Percentiles rank a stretch among this genome's conserved stretches.
These are phyloP conservation scores for Zophobas morio DNA, from an alignment of 1,140 invertebrate genomes.

Conservation along the genomic window DNA sequence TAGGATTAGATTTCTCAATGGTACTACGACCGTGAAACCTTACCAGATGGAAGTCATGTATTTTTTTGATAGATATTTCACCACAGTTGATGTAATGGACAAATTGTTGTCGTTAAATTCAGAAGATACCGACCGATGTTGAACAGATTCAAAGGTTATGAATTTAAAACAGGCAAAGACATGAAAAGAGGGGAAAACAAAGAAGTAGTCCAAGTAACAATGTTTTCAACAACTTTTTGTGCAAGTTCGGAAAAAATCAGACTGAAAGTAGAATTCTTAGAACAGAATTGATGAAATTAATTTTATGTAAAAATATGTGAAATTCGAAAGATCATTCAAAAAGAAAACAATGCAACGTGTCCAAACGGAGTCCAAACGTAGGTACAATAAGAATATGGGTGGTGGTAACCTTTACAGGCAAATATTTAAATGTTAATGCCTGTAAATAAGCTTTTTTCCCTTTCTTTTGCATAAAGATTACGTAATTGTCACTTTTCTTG, in stretches of 20 bases:
- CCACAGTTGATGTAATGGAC: constrained; percentile 40
- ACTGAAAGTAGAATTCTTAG: constrained; percentile 27
- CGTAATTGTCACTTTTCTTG: too few relatives aligned
- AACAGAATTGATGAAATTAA: background rate
- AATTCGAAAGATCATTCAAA: background rate
- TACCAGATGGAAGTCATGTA: constrained; percentile 52
- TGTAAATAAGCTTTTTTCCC: too few relatives aligned
- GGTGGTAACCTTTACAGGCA: constrained; percentile 42
- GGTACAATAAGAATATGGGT: constrained; percentile 47
- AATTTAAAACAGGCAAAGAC: constrained; percentile 40
- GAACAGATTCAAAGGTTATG: constrained; percentile 40
- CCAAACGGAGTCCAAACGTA: constrained; percentile 22
- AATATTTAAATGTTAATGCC: constrained; percentile 47
- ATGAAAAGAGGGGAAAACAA: constrained; percentile 45
- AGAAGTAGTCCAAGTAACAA: constrained; percentile 42
- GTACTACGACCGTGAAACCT: constrained; percentile 54
- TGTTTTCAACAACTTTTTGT: constrained; percentile 33
- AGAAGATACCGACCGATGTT: constrained; percentile 45
- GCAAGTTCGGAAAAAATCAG: constrained; percentile 25
- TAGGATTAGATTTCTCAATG: constrained; percentile 50
- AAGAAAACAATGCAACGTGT: constrained; percentile 26
- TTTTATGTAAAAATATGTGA: too few relatives aligned
- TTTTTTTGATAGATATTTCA: constrained; percentile 60
- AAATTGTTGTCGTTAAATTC: constrained; percentile 31
- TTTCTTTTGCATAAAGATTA: too few relatives aligned